Percentiles rank a stretch among this genome's conserved stretches.
These are phyloP conservation scores for Anagyrus pseudococci DNA, from an alignment of 2,888 invertebrate species.

Conservation along the genomic window DNA sequence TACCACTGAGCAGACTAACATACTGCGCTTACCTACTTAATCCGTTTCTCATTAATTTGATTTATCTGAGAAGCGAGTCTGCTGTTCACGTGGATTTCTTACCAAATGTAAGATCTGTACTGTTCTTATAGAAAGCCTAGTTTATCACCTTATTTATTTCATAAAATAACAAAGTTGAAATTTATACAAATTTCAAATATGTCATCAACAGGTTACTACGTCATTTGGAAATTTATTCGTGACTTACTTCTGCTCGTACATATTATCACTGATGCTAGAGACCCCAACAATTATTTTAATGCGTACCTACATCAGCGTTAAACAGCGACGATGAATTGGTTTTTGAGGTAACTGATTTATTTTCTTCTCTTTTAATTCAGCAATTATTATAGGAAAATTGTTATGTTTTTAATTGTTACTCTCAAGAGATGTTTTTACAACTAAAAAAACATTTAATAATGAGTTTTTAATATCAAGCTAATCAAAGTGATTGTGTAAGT, in stretches of 20 bases:
- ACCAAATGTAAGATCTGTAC: constrained; percentile 53
- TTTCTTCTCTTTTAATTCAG: not conserved
- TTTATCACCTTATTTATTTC: not conserved
- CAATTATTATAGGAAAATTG: not conserved
- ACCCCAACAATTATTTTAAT: constrained; percentile 59
- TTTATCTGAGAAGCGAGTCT: constrained; percentile 57
- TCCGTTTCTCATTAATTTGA: constrained; percentile 65
- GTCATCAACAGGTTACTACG: constrained; percentile 17
- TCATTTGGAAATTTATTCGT: constrained; percentile 50
- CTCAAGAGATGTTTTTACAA: too few species aligned
- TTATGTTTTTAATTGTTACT: too few species aligned
- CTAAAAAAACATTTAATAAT: too few species aligned
- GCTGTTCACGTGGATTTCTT: constrained; percentile 53
- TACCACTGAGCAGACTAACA: constrained; percentile 65
- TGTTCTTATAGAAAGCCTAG: not conserved
- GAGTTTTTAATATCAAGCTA: too few species aligned
- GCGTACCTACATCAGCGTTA: constrained; percentile 44
- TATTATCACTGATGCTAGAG: constrained; percentile 58
- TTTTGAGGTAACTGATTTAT: too few species aligned
- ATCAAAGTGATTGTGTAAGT: too few species aligned
- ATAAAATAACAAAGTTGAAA: too few species aligned
- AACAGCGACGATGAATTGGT: constrained; percentile 40
- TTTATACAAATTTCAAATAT: not conserved
- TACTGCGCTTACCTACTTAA: constrained; percentile 69
- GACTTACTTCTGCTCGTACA: constrained; percentile 56